Base-by-base conservation (phyloP, 1,140 invertebrate species). In the Micrasema minimum region DNA sequence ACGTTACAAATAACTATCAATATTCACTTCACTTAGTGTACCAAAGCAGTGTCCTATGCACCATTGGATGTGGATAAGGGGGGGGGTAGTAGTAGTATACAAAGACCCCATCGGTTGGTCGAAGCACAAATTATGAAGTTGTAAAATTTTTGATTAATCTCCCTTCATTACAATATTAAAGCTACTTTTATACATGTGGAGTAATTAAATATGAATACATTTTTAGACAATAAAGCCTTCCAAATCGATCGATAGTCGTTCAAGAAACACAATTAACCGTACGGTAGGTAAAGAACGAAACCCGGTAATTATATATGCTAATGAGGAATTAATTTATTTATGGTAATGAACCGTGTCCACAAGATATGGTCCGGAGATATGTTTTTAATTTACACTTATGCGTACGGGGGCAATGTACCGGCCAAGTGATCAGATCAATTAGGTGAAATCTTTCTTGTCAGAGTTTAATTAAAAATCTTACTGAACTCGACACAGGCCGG, bases 271-370 rank as follows among this genome's bases (percentile, higher is more conserved):
- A 67, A 74, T 74, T 74, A 74, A 74, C 66, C 51, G 65, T 41
- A 65, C 66, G 72, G 72, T 74, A 61, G 72, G 72, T 74, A 70
- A 74, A 66, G 68, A 74, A 53, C 72, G 51, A 70, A 66, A 74
- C 68, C 72, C 69, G 66, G 62, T 67, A 74, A 74, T 74, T 74
- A 74, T 74, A 74, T 74, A 74, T 74, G 72, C 69, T 74, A 74
- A 74, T 74, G 64, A 74, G 69, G 72, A 74, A 74, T 74, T 74
- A 74, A 74, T 74, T 74, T 74, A 74, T 74, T 74, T 74, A 74
- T 74, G 72, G 72, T 71, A 74, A 74, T 74, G 72, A 74, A 74
- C 72, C 72, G 65, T 71, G 72, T 74, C 68, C 48, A 61, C 46
- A 31, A 74, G 72, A 74, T 74, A 70, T 67, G 45, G 65, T 20